phyloP scores from a whole-genome alignment of 2,888 invertebrate genomes.

The Melieria crassipennis region DNA sequence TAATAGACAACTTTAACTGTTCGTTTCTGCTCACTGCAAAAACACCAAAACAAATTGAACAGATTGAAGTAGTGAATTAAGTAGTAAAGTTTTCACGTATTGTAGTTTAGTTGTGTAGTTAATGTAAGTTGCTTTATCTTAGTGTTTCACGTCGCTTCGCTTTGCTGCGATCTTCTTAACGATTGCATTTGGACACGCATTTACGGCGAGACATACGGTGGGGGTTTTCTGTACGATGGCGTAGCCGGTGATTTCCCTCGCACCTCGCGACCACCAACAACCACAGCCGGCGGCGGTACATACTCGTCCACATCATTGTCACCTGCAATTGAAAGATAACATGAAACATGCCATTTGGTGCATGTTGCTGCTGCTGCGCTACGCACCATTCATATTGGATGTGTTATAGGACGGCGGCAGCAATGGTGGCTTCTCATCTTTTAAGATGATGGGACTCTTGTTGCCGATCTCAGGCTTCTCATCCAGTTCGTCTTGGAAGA shows the following conservation, averaged over 20 bases:
- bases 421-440: slow-evolving; percentile 93
- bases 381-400: slow-evolving; percentile 63
- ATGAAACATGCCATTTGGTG: neutral
- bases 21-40: slow-evolving; percentile 3
- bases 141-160: neutral
- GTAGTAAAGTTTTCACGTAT: slow-evolving; percentile 28
- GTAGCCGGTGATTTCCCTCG: slow-evolving; percentile 82
- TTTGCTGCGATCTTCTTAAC: neutral
- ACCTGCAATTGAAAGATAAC: slow-evolving; percentile 46
- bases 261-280: slow-evolving; percentile 72
- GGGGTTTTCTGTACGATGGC: slow-evolving; percentile 93
- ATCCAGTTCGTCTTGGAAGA: slow-evolving; percentile 96
- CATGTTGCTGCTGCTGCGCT: neutral
- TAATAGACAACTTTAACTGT: slow-evolving; percentile 5
- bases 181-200: slow-evolving; percentile 27
- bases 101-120: slow-evolving; percentile 17
- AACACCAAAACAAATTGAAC: slow-evolving; percentile 12
- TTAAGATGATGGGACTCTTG: slow-evolving; percentile 92
- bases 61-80: slow-evolving; percentile 26
- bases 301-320: slow-evolving; percentile 78
- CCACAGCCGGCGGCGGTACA: slow-evolving; percentile 88
- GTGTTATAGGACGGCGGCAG: slow-evolving; percentile 75
- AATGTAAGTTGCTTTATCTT: slow-evolving; percentile 1
- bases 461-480: slow-evolving; percentile 90
- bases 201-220: slow-evolving; percentile 98